Conservation (phyloP, 2,888 invertebrate genomes). For the Cabera pusaria region DNA sequence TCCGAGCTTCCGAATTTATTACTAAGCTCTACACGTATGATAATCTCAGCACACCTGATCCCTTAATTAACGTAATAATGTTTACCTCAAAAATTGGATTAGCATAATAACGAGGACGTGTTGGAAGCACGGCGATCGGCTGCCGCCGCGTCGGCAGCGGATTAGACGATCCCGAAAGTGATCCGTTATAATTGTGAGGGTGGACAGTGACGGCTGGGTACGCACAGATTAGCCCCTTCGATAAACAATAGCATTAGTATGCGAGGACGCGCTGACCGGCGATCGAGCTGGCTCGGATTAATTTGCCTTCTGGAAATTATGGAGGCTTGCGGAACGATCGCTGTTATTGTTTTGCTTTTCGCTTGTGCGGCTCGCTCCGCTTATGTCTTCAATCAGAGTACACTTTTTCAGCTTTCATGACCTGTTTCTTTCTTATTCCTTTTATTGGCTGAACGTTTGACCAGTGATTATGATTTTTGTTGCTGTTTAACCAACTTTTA, state of each 20-base stretch:
- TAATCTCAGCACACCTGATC: conserved; percentile 20
- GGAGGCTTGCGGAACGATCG: conserved; percentile 63
- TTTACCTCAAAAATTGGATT: conserved; percentile 34
- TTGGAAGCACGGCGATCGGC: conserved; percentile 43
- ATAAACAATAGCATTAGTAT: conserved; percentile 84
- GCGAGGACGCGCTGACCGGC: conserved; percentile 80
- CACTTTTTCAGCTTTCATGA: conserved; percentile 21
- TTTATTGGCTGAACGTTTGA: too few species aligned
- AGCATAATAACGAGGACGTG: conserved; percentile 30
- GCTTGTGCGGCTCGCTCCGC: conserved; percentile 36
- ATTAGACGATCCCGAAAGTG: conserved; percentile 76
- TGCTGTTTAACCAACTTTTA: too few species aligned
- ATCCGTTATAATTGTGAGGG: conserved; percentile 80
- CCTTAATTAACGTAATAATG: conserved; percentile 29
- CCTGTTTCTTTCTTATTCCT: conserved; percentile 7
- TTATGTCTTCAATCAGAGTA: conserved; percentile 42
- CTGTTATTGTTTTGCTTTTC: conserved; percentile 71
- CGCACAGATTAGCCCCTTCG: conserved; percentile 82
- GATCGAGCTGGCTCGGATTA: conserved; percentile 80
- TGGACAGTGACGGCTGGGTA: conserved; percentile 79
- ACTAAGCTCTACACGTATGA: too few species aligned
- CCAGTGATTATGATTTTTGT: too few species aligned
- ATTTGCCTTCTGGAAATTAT: conserved; percentile 80
- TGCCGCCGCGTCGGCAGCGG: conserved; percentile 45
- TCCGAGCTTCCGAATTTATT: too few species aligned